These are phyloP conservation scores for Eretmocerus hayati DNA, from an alignment of 2,888 invertebrate species.

Conservation along the genomic window DNA sequence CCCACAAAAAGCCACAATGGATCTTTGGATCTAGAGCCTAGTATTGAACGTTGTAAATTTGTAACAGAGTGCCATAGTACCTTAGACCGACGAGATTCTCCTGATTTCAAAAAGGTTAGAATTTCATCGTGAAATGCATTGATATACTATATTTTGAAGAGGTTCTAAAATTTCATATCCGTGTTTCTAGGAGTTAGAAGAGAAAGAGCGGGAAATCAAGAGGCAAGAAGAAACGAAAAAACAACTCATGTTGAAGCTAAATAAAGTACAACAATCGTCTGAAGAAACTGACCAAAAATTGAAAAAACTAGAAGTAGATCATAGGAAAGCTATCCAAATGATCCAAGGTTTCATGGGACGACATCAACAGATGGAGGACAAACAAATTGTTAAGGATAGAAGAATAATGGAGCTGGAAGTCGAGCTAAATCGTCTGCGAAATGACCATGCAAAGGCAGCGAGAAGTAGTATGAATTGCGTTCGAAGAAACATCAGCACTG, in stretches of 20 bases:
- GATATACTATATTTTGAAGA: background rate
- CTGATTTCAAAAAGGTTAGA: slow-evolving; percentile 33
- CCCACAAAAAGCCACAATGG: slow-evolving; percentile 27
- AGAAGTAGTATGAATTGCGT: slow-evolving; percentile 20
- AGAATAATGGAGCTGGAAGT: slow-evolving; percentile 36
- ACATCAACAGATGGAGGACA: slow-evolving; percentile 52
- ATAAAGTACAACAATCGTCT: slow-evolving; percentile 32
- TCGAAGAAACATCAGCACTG: slow-evolving; percentile 30
- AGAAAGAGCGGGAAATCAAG: slow-evolving; percentile 33
- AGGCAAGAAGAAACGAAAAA: slow-evolving; percentile 39
- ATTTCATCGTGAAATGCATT: background rate
- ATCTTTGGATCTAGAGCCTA: slow-evolving; percentile 33
- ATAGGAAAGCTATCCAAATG: slow-evolving; percentile 53
- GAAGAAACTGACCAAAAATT: slow-evolving; percentile 37
- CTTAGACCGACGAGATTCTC: slow-evolving; percentile 25
- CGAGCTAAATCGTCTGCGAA: slow-evolving; percentile 28
- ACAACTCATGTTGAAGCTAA: slow-evolving; percentile 37
- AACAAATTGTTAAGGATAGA: slow-evolving; percentile 34
- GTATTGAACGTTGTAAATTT: slow-evolving; percentile 25
- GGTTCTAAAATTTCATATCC: background rate
- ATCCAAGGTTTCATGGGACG: slow-evolving; percentile 55
- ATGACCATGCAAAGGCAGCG: slow-evolving; percentile 20
- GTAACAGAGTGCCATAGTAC: slow-evolving; percentile 16
- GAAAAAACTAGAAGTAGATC: slow-evolving; percentile 50
- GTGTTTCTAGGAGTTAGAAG: slow-evolving; percentile 35